Evolutionary conservation across 2,113 vertebrate species (phyloP), one percentile per base, ranked within the genome.

Genomic region (Nanger granti): DNA sequence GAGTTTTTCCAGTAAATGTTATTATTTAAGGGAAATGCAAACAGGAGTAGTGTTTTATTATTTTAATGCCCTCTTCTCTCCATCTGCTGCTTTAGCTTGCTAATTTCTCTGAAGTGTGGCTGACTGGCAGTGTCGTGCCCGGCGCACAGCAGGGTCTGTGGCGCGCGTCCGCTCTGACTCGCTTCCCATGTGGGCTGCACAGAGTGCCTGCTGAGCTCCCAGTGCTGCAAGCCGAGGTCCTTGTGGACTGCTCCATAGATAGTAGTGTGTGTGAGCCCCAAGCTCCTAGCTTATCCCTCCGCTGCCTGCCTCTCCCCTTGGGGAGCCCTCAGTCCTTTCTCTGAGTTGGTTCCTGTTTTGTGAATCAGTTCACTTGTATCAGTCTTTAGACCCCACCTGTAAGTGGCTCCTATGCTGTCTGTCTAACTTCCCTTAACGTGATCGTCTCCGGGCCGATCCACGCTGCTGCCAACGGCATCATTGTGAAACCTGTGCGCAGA

Each of bases 41-140:
- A 20, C 49, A 28, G 24, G 57, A 44, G 17, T 2, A 24, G n/a
- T 11, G 31, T 1, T 37, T 47, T 18, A 34, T 57, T 52, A 8
- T 34, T 31, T 41, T 34, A 8, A 7, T 31, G 44, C 37, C 17
- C 37, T 41, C 54, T 69, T 69, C 29, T 66, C 0, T 47, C 52
- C 62, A 29, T 17, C 44, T 28, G 22, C 82, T 13, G 12, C 57
- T 55, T 31, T 4, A 15, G 2, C 34, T 24, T 18, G 47, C 0
- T 5, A 0, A 0, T 1, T 2, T 4, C 31, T 0, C 59, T 28
- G 26, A 0, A 12, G 4, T 1, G 59, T 5, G 59, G 59, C 59
- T 28, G 57, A 1, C 22, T 24, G 59, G 5, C 54, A 28, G 59
- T 0, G 26, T 1, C 24, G 3, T 3, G 24, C 0, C 13, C 6